These are phyloP conservation scores for Exaiptasia diaphana DNA, from an alignment of 64 coral and sea anemone genomes.

Conservation along the genomic window DNA sequence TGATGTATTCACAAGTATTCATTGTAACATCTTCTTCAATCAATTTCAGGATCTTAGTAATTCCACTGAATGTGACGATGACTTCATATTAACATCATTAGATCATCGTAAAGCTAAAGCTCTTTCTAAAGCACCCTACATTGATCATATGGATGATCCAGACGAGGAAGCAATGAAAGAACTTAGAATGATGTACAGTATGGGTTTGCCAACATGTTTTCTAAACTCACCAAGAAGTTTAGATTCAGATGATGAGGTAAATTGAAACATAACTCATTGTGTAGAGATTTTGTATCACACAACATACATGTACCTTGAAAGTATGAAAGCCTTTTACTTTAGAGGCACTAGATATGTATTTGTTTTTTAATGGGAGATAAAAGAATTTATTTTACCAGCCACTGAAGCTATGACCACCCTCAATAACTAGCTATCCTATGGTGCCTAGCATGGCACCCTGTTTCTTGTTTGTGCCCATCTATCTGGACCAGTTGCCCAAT, in stretches of 20 bases:
- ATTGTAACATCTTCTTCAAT: too few species aligned
- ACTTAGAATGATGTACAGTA: conserved; percentile 69
- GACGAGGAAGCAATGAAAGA: conserved; percentile 56
- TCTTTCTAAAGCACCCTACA: conserved; percentile 53
- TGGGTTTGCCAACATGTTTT: conserved; percentile 90
- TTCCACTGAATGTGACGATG: not conserved
- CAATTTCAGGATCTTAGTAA: too few species aligned
- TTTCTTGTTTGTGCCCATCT: too few species aligned
- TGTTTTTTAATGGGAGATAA: too few species aligned
- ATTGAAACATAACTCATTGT: too few species aligned
- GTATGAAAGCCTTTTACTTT: not conserved
- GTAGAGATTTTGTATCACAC: not conserved
- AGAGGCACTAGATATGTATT: too few species aligned
- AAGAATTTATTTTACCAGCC: too few species aligned
- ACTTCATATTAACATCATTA: not conserved
- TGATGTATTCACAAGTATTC: too few species aligned
- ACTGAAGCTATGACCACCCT: too few species aligned
- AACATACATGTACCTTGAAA: not conserved
- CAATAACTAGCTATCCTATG: too few species aligned
- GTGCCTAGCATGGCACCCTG: too few species aligned
- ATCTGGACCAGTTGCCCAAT: too few species aligned
- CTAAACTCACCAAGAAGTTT: conserved; percentile 61
- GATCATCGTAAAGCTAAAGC: conserved; percentile 22
- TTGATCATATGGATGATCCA: conserved; percentile 68
- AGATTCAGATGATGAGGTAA: conserved; percentile 61